phyloP scores from a whole-genome alignment of 1,140 invertebrate genomes.

The Zeugodacus cucurbitae region DNA sequence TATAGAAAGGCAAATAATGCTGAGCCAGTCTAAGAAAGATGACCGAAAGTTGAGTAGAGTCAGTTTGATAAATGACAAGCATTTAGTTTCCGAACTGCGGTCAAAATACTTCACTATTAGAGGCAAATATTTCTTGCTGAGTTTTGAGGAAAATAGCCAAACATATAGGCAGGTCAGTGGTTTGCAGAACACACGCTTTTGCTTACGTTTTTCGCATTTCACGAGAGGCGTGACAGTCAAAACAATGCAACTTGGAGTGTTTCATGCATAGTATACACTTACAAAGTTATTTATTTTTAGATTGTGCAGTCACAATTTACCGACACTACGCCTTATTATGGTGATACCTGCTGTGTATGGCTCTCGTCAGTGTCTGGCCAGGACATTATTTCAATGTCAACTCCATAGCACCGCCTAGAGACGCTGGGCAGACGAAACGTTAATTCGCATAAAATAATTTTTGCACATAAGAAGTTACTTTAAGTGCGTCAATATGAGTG shows the following conservation, averaged over 20 bases:
- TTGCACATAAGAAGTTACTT: background rate
- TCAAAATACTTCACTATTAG: background rate
- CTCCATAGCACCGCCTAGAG: background rate
- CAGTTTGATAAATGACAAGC: slow-evolving; percentile 23
- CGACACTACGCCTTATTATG: background rate
- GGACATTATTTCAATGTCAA: slow-evolving; percentile 24
- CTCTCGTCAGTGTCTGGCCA: background rate
- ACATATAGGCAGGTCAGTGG: slow-evolving; percentile 19
- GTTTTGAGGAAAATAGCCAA: background rate
- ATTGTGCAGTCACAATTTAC: background rate
- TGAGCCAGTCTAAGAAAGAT: background rate
- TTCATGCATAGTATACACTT: background rate
- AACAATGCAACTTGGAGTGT: background rate
- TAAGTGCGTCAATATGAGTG: background rate
- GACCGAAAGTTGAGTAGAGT: background rate
- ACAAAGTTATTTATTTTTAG: background rate
- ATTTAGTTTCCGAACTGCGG: slow-evolving; percentile 9
- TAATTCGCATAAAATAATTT: background rate
- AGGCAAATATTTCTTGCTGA: background rate
- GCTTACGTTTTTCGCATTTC: background rate
- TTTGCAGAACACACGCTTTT: background rate
- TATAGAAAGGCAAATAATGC: background rate
- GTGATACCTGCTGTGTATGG: slow-evolving; percentile 11
- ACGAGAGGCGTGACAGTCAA: slow-evolving; percentile 11
- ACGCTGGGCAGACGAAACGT: background rate